phyloP scores from a whole-genome alignment of 2,113 vertebrate genomes.

The Rhinolophus ferrumequinum region DNA sequence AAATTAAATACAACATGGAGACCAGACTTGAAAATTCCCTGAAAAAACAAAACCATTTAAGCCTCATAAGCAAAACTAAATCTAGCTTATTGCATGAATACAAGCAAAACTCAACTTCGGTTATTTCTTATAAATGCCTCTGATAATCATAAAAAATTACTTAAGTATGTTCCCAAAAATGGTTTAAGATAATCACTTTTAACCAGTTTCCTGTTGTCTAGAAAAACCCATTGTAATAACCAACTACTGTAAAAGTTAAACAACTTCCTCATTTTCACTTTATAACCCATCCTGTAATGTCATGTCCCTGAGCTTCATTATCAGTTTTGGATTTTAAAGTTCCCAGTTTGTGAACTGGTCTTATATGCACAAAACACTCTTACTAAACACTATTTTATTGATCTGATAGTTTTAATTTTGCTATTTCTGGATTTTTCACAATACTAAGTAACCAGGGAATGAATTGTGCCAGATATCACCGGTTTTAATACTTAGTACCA shows the following conservation, averaged over 20 bases:
- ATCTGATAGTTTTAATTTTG: neutral
- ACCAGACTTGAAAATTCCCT: neutral
- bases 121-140: neutral
- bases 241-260: neutral
- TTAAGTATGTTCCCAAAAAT: neutral
- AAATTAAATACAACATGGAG: neutral
- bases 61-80: neutral
- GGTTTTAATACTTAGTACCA: neutral
- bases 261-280: neutral
- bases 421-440: neutral
- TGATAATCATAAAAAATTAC: neutral
- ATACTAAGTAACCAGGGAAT: neutral
- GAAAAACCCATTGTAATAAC: neutral
- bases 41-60: neutral
- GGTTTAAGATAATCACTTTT: neutral
- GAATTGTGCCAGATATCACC: neutral
- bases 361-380: neutral
- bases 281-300: neutral
- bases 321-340: neutral
- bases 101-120: neutral
- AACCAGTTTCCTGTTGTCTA: neutral
- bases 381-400: neutral
- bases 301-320: neutral
- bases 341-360: neutral
- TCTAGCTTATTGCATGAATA: neutral